Evolutionary conservation across 2,888 invertebrate species (phyloP), one percentile per base, ranked within the genome.

Genomic region (Cybosia mesomella): DNA sequence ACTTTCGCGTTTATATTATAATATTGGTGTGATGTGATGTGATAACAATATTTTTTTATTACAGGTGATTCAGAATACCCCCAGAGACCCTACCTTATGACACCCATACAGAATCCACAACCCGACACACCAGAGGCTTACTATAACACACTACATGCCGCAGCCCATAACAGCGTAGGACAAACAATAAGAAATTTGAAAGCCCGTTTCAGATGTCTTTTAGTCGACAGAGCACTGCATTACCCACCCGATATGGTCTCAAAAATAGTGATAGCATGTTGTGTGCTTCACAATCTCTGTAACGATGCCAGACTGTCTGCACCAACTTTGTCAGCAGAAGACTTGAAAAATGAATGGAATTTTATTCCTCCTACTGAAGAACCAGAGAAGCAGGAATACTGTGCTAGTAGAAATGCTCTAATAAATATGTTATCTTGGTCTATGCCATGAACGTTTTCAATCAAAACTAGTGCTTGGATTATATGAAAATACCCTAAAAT

Each of bases 81-180:
- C 13, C 59, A 36, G 21, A 36, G 39, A 24, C 60, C 60, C 11
- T 60, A 60, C 18, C 39, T 43, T 43, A 60, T 60, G 60, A 60
- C 60, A 18, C 43, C 60, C 15, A 15, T 60, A 15, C 24, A 22
- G 18, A 43, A 60, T 21, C 39, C 60, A 43, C 5, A 43, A 15
- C 8, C 5, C 1, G 22, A 22, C 24, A 43, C 43, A 24, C 60
- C 15, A 0, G 60, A 39, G 11, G 43, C 60, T 8, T 2, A 39
- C 22, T 60, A 60, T 18, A 60, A 60, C 24, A 43, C 9, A 24
- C 22, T 60, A 15, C 60, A 60, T 24, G 39, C 43, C 22, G 15
- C 36, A 22, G 60, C 43, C 22, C 24, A 60, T 22, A 60, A 43
- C 15, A 60, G 8, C 9, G 18, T 43, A 1, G 15, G 15, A 9